Evolutionary conservation across 2,113 vertebrate genomes (phyloP).

Genomic region (Mobula birostris): DNA sequence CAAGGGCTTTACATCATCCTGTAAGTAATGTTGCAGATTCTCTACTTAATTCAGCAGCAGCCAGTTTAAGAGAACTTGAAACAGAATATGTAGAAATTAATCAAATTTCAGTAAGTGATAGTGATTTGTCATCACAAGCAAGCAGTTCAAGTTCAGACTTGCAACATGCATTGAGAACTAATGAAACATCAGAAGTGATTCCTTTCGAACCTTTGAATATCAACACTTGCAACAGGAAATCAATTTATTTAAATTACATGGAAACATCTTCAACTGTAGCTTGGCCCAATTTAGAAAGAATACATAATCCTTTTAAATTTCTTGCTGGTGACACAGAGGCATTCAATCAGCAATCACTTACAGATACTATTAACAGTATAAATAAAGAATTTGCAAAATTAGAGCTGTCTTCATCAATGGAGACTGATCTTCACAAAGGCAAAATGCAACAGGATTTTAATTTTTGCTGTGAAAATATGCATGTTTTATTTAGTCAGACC

Average conservation of each 20-base stretch:
- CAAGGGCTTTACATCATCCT: slow-evolving; percentile 39
- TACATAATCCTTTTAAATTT: background rate
- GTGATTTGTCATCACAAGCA: slow-evolving; percentile 57
- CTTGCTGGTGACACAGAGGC: background rate
- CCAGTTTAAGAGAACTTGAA: slow-evolving; percentile 53
- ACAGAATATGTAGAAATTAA: slow-evolving; percentile 71
- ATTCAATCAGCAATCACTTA: background rate
- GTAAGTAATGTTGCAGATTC: slow-evolving; percentile 40
- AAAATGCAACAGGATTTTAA: slow-evolving; percentile 3
- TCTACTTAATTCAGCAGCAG: slow-evolving; percentile 39
- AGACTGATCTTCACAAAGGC: background rate
- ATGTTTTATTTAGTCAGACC: background rate
- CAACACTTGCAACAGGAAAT: slow-evolving; percentile 45
- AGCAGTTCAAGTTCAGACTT: slow-evolving; percentile 55
- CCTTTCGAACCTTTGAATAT: slow-evolving; percentile 39
- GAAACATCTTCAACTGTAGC: background rate
- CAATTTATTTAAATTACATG: slow-evolving; percentile 42
- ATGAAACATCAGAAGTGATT: slow-evolving; percentile 39
- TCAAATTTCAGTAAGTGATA: slow-evolving; percentile 55
- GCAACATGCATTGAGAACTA: slow-evolving; percentile 49
- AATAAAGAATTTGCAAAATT: slow-evolving; percentile 20
- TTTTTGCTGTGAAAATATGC: slow-evolving; percentile 17
- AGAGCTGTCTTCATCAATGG: background rate
- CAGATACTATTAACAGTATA: background rate
- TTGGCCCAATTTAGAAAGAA: background rate